Percentiles rank a stretch among this genome's conserved stretches.
These are phyloP conservation scores for Caenorhabditis auriculariae DNA, from an alignment of 2,888 invertebrate species.

Conservation along the genomic window DNA sequence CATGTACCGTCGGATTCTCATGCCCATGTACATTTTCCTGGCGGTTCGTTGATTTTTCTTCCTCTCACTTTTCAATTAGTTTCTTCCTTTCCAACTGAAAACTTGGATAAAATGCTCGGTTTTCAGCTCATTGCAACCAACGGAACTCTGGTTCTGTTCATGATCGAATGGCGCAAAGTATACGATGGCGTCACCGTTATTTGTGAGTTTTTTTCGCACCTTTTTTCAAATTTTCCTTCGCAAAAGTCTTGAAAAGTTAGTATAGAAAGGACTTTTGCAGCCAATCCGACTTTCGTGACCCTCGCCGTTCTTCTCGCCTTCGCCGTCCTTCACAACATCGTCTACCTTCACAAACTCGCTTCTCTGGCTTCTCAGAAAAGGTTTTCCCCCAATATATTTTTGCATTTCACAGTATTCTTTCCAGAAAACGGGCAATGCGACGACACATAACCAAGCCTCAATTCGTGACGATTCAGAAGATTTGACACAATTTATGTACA, in stretches of 20 bases:
- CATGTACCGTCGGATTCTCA: conserved; percentile 15
- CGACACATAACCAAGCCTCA: too few species aligned
- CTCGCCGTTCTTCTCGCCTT: conserved; percentile 13
- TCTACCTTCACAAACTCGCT: conserved; percentile 22
- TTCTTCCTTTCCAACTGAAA: too few species aligned
- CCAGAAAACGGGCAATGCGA: too few species aligned
- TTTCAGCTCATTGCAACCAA: conserved; percentile 29
- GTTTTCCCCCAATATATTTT: too few species aligned
- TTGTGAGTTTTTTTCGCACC: not conserved
- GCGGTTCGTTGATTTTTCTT: too few species aligned
- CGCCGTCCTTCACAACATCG: conserved; percentile 14
- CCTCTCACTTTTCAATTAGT: too few species aligned
- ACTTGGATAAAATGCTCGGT: too few species aligned
- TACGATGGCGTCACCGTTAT: not conserved
- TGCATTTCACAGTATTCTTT: too few species aligned
- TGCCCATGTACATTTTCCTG: conserved; percentile 24
- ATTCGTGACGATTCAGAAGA: too few species aligned
- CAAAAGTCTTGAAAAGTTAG: not conserved
- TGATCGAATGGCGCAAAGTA: conserved; percentile 4
- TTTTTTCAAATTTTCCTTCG: too few species aligned
- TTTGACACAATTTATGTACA: too few species aligned
- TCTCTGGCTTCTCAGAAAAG: conserved; percentile 4
- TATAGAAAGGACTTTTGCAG: conserved; percentile 7
- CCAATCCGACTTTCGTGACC: conserved; percentile 15
- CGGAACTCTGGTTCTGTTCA: conserved; percentile 18